Conservation (phyloP, 92 coral and sea anemone species). For the Bergia sp. region DNA sequence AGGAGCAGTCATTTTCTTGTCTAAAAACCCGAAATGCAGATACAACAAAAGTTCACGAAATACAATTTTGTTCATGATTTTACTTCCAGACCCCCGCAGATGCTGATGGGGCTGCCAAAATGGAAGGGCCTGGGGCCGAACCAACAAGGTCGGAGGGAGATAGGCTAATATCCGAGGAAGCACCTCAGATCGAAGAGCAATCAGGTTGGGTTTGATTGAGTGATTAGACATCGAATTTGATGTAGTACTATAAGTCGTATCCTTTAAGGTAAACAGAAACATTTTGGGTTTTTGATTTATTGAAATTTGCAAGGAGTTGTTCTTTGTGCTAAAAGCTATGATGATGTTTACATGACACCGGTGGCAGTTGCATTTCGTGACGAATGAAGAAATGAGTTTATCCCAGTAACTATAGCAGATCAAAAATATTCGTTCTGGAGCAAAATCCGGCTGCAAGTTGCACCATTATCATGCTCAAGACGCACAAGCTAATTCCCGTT, state of each 20-base stretch:
- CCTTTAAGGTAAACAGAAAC: not conserved
- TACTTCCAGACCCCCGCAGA: conserved; percentile 31
- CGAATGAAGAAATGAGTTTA: no score
- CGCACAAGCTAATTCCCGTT: no score
- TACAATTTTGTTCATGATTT: not conserved
- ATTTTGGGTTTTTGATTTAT: no score
- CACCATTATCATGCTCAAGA: no score
- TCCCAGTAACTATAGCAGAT: no score
- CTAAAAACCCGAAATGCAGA: not conserved
- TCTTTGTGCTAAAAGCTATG: no score
- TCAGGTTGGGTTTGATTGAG: not conserved
- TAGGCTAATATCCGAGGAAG: not conserved
- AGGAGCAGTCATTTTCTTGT: not conserved
- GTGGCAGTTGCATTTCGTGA: no score
- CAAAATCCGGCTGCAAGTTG: no score
- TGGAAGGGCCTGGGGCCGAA: not conserved
- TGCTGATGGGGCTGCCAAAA: not conserved
- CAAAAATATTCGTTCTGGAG: no score
- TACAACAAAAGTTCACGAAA: not conserved
- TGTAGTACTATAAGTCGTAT: no score
- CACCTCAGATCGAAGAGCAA: conserved; percentile 16
- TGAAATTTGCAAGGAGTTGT: no score
- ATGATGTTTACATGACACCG: no score
- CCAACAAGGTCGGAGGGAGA: conserved; percentile 12
- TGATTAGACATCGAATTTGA: not conserved